Base-by-base conservation (phyloP, 2,797 vertebrate genomes). In the Fistularia commersonii region DNA sequence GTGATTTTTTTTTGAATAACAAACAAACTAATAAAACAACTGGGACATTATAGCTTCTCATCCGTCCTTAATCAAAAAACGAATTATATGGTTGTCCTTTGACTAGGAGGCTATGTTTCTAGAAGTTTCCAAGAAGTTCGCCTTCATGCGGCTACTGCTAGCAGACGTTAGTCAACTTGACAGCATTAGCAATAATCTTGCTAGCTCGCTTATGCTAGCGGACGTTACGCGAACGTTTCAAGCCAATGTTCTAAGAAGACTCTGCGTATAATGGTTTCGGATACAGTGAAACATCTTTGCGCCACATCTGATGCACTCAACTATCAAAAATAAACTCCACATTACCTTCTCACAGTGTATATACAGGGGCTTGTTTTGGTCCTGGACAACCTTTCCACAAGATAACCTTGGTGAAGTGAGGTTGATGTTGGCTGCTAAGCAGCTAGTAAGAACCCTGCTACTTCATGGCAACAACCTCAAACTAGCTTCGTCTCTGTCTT, bases 331-430 rank as follows among this genome's bases (percentile, higher is more conserved):
- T 23, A 23, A 23, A 23, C 23, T 23, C 2, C 23, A 23, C 2
- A 4, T 39, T 37, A 46, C 38, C 7, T 55, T 67, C 81, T 82
- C 79, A 61, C 58, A 5, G 9, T 33, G 48, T 42, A 34, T 49
- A 1, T 38, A 4, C 33, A 13, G 40, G 35, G 13, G 44, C 43
- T 77, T 82, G 62, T 75, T 84, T 76, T 79, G 74, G 60, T 76
- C 65, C 67, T 6, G 37, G 8, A 10, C 23, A 15, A 34, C 12
- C 45, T n/a, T 3, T 12, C 32, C 42, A 33, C 8, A 14, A 23
- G 44, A 7, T 48, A 4, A 31, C 39, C 10, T 33, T 0, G 11
- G 3, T 36, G 68, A 80, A 82, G 72, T 77, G 14, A 2, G 76
- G 8, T 52, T 64, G n/a, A 9, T 3, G 56, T 67, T 66, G 48